A percentile compares a stretch with the other conserved stretches of the same genome.
Evolutionary conservation across 2,113 vertebrate species (phyloP).

Genomic region (Gopherus flavomarginatus): DNA sequence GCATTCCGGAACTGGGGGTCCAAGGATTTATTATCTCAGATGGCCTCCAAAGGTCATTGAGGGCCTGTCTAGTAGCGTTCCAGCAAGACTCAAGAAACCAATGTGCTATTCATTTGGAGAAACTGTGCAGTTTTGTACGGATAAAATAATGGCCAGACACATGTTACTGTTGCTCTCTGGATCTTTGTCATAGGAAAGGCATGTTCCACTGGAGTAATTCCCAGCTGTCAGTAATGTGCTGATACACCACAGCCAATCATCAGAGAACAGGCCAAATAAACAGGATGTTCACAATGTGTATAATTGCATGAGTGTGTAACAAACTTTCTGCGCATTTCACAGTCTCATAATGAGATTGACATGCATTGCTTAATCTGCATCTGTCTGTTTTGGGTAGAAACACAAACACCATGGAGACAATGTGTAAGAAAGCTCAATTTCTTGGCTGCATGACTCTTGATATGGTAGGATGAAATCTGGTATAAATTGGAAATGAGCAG

Average conservation of each 20-base stretch:
- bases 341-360: conserved; percentile 79
- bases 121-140: conserved; percentile 69
- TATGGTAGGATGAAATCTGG: conserved; percentile 64
- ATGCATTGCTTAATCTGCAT: conserved; percentile 79
- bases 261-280: conserved; percentile 86
- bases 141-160: conserved; percentile 82
- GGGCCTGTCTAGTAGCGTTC: conserved; percentile 56
- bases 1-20: conserved; percentile 91
- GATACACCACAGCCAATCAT: conserved; percentile 85
- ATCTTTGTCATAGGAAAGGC: conserved; percentile 95
- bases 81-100: conserved; percentile 73
- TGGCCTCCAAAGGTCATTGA: conserved; percentile 83
- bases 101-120: conserved; percentile 85
- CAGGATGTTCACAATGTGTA: conserved; percentile 89
- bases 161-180: conserved; percentile 87
- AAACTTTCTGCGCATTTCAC: conserved; percentile 82
- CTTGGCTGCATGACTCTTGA: conserved; percentile 43
- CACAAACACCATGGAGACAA: conserved; percentile 73
- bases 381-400: conserved; percentile 77
- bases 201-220: conserved; percentile 91
- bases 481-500: conserved; percentile 37
- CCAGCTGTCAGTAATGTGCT: conserved; percentile 91
- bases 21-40: conserved; percentile 91
- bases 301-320: conserved; percentile 85
- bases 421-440: conserved; percentile 53